A percentile compares a stretch with the other conserved stretches of the same genome.
Evolutionary conservation across 2,888 invertebrate genomes (phyloP).

Genomic region (Gastracanthus pulcherrimus): DNA sequence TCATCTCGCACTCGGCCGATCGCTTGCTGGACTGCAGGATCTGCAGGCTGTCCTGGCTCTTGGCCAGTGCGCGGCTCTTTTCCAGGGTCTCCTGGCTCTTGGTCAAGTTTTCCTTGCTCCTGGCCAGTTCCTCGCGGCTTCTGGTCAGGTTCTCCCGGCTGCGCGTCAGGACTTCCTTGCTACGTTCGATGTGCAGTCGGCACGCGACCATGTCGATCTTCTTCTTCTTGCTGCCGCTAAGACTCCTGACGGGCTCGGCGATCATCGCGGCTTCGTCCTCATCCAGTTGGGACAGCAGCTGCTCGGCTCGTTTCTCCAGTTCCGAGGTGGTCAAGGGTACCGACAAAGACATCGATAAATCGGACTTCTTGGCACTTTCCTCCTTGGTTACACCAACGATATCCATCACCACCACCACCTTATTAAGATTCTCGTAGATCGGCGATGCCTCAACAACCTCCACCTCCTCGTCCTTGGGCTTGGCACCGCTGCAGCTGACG

Average conservation of each 20-base stretch:
- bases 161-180: slow-evolving; percentile 48
- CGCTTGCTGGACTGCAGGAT: slow-evolving; percentile 41
- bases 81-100: slow-evolving; percentile 57
- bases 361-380: slow-evolving; percentile 67
- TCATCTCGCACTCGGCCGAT: slow-evolving; percentile 63
- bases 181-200: slow-evolving; percentile 55
- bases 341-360: slow-evolving; percentile 69
- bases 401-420: slow-evolving; percentile 13
- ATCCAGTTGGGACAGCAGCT: slow-evolving; percentile 71
- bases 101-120: slow-evolving; percentile 53
- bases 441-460: slow-evolving; percentile 60
- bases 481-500: neutral
- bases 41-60: slow-evolving; percentile 66
- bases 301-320: slow-evolving; percentile 71
- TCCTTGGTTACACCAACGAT: too few relatives aligned
- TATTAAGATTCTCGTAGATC: slow-evolving; percentile 64
- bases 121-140: slow-evolving; percentile 59
- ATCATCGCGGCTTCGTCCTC: slow-evolving; percentile 70
- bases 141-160: slow-evolving; percentile 52
- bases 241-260: slow-evolving; percentile 63
- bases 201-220: slow-evolving; percentile 57
- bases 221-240: slow-evolving; percentile 61
- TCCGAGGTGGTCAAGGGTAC: slow-evolving; percentile 69
- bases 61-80: slow-evolving; percentile 60
- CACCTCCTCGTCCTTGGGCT: slow-evolving; percentile 63